These are phyloP conservation scores for Ancistrus triradiatus DNA, from an alignment of 2,113 vertebrate species.

Conservation along the genomic window DNA sequence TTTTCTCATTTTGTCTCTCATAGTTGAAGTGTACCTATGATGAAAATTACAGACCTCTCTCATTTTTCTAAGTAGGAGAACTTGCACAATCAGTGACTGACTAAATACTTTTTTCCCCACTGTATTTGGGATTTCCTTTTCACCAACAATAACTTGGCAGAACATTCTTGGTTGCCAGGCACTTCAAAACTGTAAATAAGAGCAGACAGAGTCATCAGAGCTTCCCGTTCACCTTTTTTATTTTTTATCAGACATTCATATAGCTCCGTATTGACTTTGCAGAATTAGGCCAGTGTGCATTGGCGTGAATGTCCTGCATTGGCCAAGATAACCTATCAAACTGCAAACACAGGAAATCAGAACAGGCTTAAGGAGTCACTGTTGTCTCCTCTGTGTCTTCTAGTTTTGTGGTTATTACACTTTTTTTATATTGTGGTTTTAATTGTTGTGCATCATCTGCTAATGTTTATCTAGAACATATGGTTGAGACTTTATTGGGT, in stretches of 20 bases:
- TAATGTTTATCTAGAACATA: not conserved
- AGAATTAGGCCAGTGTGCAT: slow-evolving; percentile 61
- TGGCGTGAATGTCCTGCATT: slow-evolving; percentile 44
- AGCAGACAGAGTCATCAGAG: slow-evolving; percentile 39
- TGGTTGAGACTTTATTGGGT: not conserved
- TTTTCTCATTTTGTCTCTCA: too few species aligned
- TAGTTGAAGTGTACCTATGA: too few species aligned
- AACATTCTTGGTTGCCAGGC: slow-evolving; percentile 38
- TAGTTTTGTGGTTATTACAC: slow-evolving; percentile 4
- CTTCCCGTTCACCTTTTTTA: slow-evolving; percentile 45
- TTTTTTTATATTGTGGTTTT: slow-evolving; percentile 2
- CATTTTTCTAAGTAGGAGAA: too few species aligned
- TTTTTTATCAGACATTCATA: slow-evolving; percentile 36
- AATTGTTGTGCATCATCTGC: not conserved
- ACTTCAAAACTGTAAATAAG: slow-evolving; percentile 47
- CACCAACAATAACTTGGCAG: too few species aligned
- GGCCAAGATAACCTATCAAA: slow-evolving; percentile 58
- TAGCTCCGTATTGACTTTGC: slow-evolving; percentile 56
- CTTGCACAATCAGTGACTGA: too few species aligned
- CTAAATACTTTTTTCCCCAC: too few species aligned
- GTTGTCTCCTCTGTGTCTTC: slow-evolving; percentile 17
- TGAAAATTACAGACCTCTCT: too few species aligned
- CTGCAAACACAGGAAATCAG: slow-evolving; percentile 42
- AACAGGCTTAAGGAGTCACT: slow-evolving; percentile 10
- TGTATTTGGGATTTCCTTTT: slow-evolving; percentile 30